Evolutionary conservation across 2,113 vertebrate genomes (phyloP), one percentile per base, ranked within the genome.

Genomic region (Bos indicus): DNA sequence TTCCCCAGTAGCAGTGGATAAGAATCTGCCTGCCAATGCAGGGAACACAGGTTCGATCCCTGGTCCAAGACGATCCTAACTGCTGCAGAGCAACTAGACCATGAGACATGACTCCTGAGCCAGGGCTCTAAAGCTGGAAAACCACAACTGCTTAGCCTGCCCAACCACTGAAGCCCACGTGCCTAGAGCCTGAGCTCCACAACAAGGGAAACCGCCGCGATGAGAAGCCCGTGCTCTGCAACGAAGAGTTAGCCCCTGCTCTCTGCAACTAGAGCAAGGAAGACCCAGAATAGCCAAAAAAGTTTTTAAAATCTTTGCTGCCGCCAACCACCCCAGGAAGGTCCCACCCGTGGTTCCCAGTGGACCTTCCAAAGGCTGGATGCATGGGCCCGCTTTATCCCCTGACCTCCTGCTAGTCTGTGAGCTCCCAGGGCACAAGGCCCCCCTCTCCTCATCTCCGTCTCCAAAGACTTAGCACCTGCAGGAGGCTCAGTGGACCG

Each of bases 221-320:
- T 12, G n/a, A 71, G 67, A 71, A 74, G 36, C 36, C n/a, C 0
- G 0, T 12, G n/a, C 21, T 6, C 36, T 0, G 2, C 67, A 40
- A 12, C 2, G 10, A 36, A 74, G 67, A 40, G 67, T 74, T 74
- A 13, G 19, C 10, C 36, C n/a, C 36, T 0, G 10, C 19, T 40
- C 67, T 23, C 36, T 74, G 36, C 67, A 74, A 13, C 67, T 40
- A 74, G 19, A 40, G n/a, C 67, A 74, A 40, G 36, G 23, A 40
- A 40, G 67, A 74, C 67, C 67, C 67, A 74, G 67, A 23, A 40
- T 12, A 74, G 67, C 67, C 67, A 74, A 40, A 74, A 74, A 2
- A 13, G 11, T 25, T 25, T 40, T 21, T 11, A 6, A 71, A 40
- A 74, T 74, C 71, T 86, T 60, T 30, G 84, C 16, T 2, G 3